A percentile compares a stretch with the other conserved stretches of the same genome.
These are phyloP conservation scores for Alosa alosa DNA, from an alignment of 2,113 vertebrate species.

Conservation along the genomic window DNA sequence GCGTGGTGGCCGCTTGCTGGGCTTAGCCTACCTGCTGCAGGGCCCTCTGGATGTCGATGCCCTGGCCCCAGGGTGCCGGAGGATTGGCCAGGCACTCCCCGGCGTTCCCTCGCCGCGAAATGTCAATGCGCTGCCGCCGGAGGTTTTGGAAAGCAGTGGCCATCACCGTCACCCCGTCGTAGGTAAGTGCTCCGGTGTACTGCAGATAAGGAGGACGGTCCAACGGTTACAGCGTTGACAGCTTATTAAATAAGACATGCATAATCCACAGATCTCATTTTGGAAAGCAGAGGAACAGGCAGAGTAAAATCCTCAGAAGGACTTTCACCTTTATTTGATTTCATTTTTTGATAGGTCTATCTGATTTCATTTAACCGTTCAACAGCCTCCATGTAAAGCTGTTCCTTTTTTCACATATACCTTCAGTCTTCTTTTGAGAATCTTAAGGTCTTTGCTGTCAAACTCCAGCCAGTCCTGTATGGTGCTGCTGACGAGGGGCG, in stretches of 20 bases:
- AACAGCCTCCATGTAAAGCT: neutral
- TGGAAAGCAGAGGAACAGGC: neutral
- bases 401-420: constrained; percentile 58
- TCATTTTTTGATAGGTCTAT: neutral
- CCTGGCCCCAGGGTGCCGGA: constrained; percentile 94
- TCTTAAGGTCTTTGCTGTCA: constrained; percentile 87
- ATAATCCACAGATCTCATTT: neutral
- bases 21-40: constrained; percentile 83
- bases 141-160: constrained; percentile 93
- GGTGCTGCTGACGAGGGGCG: constrained; percentile 76
- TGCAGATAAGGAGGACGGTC: constrained; percentile 48
- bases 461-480: constrained; percentile 91
- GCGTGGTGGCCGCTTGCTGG: neutral
- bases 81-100: constrained; percentile 97
- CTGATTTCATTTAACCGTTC: neutral
- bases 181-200: constrained; percentile 96
- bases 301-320: neutral
- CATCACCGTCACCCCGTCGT: constrained; percentile 91
- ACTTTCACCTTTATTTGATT: neutral
- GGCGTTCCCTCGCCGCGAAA: constrained; percentile 91
- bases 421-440: constrained; percentile 85
- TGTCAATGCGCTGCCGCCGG: constrained; percentile 89
- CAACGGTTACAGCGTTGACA: neutral
- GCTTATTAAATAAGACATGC: neutral
- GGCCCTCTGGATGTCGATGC: constrained; percentile 96